Base-by-base conservation (phyloP, 2,888 invertebrate species). In the Tenthredo mesomela region DNA sequence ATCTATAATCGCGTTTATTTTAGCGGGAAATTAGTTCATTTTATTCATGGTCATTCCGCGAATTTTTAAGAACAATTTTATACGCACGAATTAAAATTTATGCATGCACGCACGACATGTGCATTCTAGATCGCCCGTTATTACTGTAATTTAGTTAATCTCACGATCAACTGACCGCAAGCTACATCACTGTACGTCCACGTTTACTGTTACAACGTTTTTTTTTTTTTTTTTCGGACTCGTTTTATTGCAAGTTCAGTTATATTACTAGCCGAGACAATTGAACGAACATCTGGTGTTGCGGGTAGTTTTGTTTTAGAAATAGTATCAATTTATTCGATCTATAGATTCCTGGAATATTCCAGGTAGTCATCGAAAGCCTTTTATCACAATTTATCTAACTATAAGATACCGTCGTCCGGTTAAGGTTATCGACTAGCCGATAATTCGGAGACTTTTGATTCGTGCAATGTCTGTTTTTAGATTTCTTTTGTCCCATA, bases 131-230 rank as follows among this genome's bases (percentile, higher is more conserved):
- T 78, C n/a, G 33, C 12, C 37, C 78, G 54, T 50, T 78, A 78
- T 77, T 47, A 37, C 54, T n/a, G 33, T 78, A 78, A 78, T 78
- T 78, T 33, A 78, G 78, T 33, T 58, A 78, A 58, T 78, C 78
- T 78, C 25, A 43, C 75, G 43, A 75, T 47, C 75, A 47, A n/a
- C 75, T 47, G 12, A n/a, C 40, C 75, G 75, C 25, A 29, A 75
- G 21, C 43, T 12, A 21, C 21, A 47, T 21, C 43, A n/a, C n/a
- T 25, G 9, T 75, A 25, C 75, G 25, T 75, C 7, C n/a, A 37
- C 37, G 25, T 78, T 78, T 58, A 78, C 78, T 78, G 78, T 78
- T 78, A 47, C 29, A 71, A 33, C 47, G 47, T 29, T 73, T 21
- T 37, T 33, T 33, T 33, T 29, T 73, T 21, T 37, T 33, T 33